A percentile compares a stretch with the other conserved stretches of the same genome.
These are phyloP conservation scores for Carassius gibelio DNA, from an alignment of 2,113 vertebrate genomes.

Conservation along the genomic window DNA sequence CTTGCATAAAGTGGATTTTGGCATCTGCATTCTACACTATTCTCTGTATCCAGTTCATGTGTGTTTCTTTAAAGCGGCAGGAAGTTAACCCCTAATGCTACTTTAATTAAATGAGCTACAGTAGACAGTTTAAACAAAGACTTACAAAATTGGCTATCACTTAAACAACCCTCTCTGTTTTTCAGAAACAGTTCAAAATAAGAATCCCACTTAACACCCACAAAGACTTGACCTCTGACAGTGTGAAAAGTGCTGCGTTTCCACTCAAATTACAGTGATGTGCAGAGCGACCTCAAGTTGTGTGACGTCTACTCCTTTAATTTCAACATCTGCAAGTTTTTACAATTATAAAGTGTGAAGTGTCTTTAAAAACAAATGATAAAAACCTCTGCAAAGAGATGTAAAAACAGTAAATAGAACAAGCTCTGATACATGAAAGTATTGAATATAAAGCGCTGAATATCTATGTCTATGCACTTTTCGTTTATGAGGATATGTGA, in stretches of 20 bases:
- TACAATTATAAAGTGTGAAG: not conserved
- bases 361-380: slow-evolving; percentile 3
- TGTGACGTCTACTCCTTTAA: slow-evolving; percentile 24
- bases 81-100: not conserved
- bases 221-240: slow-evolving; percentile 50
- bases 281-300: slow-evolving; percentile 23
- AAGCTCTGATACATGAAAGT: slow-evolving; percentile 3
- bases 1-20: too few relatives aligned
- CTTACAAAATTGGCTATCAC: slow-evolving; percentile 25
- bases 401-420: slow-evolving; percentile 20
- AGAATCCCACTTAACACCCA: slow-evolving; percentile 42
- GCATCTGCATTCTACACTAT: too few relatives aligned
- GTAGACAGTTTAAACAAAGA: slow-evolving; percentile 64
- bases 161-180: slow-evolving; percentile 42
- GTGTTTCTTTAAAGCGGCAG: not conserved
- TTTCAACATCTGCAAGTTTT: slow-evolving; percentile 8
- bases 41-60: not conserved
- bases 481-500: slow-evolving; percentile 26
- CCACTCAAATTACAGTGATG: slow-evolving; percentile 53
- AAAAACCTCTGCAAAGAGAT: slow-evolving; percentile 4
- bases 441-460: not conserved
- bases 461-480: slow-evolving; percentile 26
- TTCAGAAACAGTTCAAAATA: slow-evolving; percentile 35
- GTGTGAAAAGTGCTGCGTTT: slow-evolving; percentile 10
- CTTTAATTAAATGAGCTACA: slow-evolving; percentile 63